phyloP scores from a whole-genome alignment of 2,113 vertebrate species.

The Prionailurus bengalensis region DNA sequence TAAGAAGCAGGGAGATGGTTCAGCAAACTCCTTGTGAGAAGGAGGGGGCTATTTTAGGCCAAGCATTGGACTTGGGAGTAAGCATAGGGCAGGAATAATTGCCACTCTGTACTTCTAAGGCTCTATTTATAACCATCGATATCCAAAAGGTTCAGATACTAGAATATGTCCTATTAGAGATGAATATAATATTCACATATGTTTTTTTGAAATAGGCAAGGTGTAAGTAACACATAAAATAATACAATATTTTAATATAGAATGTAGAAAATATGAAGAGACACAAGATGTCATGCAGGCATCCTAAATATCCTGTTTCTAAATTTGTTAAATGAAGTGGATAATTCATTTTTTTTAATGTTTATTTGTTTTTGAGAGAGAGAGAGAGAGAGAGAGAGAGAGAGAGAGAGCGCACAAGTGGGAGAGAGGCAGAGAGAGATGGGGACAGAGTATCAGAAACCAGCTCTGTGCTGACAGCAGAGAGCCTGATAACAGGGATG shows the following conservation, averaged over 20 bases:
- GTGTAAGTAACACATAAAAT: background rate
- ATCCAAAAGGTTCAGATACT: background rate
- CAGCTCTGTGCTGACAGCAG: no score
- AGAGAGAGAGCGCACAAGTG: no score
- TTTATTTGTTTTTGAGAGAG: no score
- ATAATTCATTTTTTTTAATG: background rate
- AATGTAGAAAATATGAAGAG: background rate
- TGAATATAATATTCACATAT: background rate
- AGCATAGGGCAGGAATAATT: background rate
- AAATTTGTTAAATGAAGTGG: background rate
- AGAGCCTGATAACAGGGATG: no score
- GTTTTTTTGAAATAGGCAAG: background rate
- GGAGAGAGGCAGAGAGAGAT: no score
- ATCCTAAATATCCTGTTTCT: background rate
- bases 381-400: no score
- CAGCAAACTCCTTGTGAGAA: background rate
- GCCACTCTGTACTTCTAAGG: background rate
- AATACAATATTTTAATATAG: constrained; percentile 33
- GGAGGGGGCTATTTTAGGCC: background rate
- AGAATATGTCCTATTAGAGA: background rate
- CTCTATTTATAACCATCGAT: background rate
- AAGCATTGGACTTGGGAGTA: background rate
- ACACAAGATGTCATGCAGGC: background rate
- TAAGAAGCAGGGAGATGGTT: background rate
- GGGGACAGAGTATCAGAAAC: no score